Base-by-base conservation (phyloP, 2,888 invertebrate genomes). In the Dryobotodes eremita region DNA sequence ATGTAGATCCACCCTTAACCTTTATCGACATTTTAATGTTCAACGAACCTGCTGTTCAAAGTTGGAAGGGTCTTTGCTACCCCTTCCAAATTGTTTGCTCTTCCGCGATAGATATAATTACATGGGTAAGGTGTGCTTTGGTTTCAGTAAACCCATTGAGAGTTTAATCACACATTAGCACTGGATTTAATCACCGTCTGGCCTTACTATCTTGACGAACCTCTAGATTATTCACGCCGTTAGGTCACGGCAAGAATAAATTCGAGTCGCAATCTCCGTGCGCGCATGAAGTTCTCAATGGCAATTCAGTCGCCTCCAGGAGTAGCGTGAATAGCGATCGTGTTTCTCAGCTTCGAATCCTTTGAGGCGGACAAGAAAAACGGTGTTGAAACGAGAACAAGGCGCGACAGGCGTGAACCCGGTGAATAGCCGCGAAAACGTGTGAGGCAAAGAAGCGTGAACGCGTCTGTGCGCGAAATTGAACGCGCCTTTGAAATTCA, bases 71-170 rank as follows among this genome's bases (percentile, higher is more conserved):
- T 75, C 66, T 71, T 48, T 26, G 42, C 53, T n/a, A 71, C 26
- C 70, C 48, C 46, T 65, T 6, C 15, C 23, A 68, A 71, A 80
- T 69, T 62, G 85, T 74, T 82, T 79, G 68, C 55, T 84, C 71
- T 79, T 68, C 79, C 79, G 71, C 55, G 61, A 71, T 68, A 57
- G 71, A 79, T 79, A 78, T 66, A 65, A 81, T 61, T 71, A 84
- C 66, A 68, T 8, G 42, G 55, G 61, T 68, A 17, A 55, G 7
- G 48, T 71, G 65, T 84, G 36, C 20, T 69, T 36, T n/a, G 46
- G 26, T 57, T 68, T 62, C 48, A 62, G 71, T 66, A 46, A 79
- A 82, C 42, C 26, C 31, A 46, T 50, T 62, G n/a, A n/a, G 15
- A 57, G 20, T 31, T 57, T 50, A 57, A 59, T 76, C 7, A 64